Base-by-base conservation (phyloP, 2,113 vertebrate species). In the Nothoprocta pentlandii region DNA sequence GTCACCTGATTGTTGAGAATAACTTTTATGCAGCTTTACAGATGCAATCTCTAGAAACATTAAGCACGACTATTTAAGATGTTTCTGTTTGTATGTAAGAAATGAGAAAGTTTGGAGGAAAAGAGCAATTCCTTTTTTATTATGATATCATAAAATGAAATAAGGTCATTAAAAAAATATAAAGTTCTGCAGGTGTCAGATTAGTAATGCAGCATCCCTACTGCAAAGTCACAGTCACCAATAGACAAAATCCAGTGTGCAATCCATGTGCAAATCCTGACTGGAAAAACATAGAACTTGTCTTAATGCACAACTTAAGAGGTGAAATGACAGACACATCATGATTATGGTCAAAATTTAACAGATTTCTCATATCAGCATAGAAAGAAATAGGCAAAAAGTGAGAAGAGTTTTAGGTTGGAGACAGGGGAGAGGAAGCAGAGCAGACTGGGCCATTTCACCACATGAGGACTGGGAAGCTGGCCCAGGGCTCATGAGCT, bases 351-450 rank as follows among this genome's bases (percentile, higher is more conserved):
- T 58, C 54, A 79, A 54, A 79, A 59, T 19, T 23, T 47, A 76
- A 6, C 12, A 54, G 16, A 66, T 64, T 59, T 80, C 39, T 70
- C n/a, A 23, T 23, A 9, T 21, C n/a, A 0, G 0, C 12, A 23
- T 14, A 46, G 16, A 53, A 77, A 66, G 11, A 66, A 63, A 53
- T 8, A 36, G 26, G 16, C 46, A 81, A 71, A 15, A 87, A 58
- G 17, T 5, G 28, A 41, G 61, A 11, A 71, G 15, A 16, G 9
- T 66, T 28, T n/a, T 44, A 61, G 34, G 49, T 19, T 73, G 16
- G 39, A 68, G 25, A 26, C 2, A 2, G 7, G 6, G 22, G 6
- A 25, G 19, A 10, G 67, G 47, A 34, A 58, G 10, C 47, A 63
- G 14, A 42, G 28, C 58, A 80, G 36, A 41, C 12, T 41, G 19